Evolutionary conservation across 2,113 vertebrate genomes (phyloP).

Genomic region (Lophius piscatorius): DNA sequence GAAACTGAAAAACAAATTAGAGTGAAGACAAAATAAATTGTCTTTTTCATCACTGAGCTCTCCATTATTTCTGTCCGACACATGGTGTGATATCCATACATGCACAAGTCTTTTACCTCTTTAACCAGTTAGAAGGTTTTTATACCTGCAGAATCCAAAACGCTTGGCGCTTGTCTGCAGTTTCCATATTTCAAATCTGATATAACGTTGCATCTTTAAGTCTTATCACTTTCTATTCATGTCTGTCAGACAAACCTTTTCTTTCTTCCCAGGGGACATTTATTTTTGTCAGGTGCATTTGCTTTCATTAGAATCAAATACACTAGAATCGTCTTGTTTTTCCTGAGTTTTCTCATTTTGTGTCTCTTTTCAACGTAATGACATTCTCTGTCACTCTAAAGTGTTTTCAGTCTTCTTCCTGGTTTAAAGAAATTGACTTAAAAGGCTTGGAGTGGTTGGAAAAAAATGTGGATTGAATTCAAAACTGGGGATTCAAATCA

Average conservation of each 20-base stretch:
- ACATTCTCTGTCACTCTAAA: constrained; percentile 59
- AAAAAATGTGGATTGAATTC: constrained; percentile 61
- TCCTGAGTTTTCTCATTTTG: constrained; percentile 33
- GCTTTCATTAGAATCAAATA: constrained; percentile 64
- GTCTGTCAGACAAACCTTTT: constrained; percentile 46
- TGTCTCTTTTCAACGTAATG: constrained; percentile 53
- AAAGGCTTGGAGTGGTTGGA: constrained; percentile 50
- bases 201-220: constrained; percentile 41
- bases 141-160: constrained; percentile 42
- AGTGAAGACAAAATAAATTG: background rate
- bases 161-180: constrained; percentile 33
- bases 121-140: background rate
- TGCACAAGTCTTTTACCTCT: constrained; percentile 30
- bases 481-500: constrained; percentile 45
- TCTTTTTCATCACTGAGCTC: constrained; percentile 20
- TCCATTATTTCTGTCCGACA: too few relatives aligned
- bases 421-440: constrained; percentile 55
- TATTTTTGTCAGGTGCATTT: constrained; percentile 65
- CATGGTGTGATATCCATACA: too few relatives aligned
- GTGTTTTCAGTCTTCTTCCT: constrained; percentile 62
- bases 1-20: background rate
- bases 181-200: constrained; percentile 54
- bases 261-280: constrained; percentile 53
- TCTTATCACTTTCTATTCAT: constrained; percentile 50
- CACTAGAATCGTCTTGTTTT: constrained; percentile 25